A percentile compares a stretch with the other conserved stretches of the same genome.
Conservation (phyloP, 1,140 invertebrate species). For the Calycopis cecrops region DNA sequence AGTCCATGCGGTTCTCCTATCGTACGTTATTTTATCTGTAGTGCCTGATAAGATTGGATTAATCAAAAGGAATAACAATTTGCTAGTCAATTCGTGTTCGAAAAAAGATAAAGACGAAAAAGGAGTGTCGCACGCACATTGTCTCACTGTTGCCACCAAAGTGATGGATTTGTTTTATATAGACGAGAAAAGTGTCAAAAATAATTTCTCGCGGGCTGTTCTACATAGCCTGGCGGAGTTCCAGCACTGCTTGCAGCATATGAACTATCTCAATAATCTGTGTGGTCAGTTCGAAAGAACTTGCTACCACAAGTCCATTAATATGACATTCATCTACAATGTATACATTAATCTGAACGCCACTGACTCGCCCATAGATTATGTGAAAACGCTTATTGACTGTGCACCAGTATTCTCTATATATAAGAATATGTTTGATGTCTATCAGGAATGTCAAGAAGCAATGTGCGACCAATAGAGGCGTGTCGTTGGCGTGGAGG, state of each 20-base stretch:
- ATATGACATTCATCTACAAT: neutral
- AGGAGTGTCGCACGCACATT: slow-evolving; percentile 8
- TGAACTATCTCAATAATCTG: slow-evolving; percentile 37
- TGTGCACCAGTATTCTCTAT: neutral
- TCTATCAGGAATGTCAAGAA: neutral
- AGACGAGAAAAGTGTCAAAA: slow-evolving; percentile 9
- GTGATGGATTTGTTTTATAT: slow-evolving; percentile 22
- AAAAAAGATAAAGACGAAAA: neutral
- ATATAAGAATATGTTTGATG: neutral
- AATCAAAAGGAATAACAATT: neutral
- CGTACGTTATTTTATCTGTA: neutral
- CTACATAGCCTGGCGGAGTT: slow-evolving; percentile 34
- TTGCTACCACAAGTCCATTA: slow-evolving; percentile 20
- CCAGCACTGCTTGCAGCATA: slow-evolving; percentile 35
- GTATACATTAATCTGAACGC: neutral
- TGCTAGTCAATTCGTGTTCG: neutral
- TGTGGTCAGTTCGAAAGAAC: slow-evolving; percentile 26
- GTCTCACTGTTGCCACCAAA: slow-evolving; percentile 8
- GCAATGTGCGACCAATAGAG: too few relatives aligned
- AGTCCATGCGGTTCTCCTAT: neutral
- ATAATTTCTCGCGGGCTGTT: slow-evolving; percentile 18
- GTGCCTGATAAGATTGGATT: neutral
- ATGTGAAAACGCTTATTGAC: neutral
- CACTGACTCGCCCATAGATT: neutral
- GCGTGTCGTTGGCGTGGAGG: too few relatives aligned